Percentiles rank a stretch among this genome's conserved stretches.
phyloP scores from a whole-genome alignment of 2,113 vertebrate genomes.

The Gadus chalcogrammus region DNA sequence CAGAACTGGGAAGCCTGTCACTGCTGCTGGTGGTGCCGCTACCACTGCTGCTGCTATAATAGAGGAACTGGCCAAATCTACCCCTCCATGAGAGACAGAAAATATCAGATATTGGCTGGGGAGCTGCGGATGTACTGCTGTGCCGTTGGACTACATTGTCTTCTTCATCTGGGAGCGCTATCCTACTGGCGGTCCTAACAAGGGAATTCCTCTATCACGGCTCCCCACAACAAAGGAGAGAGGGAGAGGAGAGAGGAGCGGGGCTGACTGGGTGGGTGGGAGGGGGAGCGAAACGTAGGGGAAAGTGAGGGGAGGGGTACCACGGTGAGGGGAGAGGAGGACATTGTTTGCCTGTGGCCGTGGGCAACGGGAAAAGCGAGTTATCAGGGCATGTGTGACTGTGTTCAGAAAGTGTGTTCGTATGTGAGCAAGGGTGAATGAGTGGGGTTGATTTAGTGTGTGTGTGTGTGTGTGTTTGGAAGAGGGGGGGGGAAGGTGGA shows the following conservation, averaged over 20 bases:
- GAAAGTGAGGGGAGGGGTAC: slow-evolving; percentile 60
- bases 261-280: slow-evolving; percentile 52
- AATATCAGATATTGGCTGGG: slow-evolving; percentile 48
- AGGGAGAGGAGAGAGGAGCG: slow-evolving; percentile 62
- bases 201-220: slow-evolving; percentile 72
- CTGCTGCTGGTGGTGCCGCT: slow-evolving; percentile 25
- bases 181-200: slow-evolving; percentile 64
- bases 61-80: slow-evolving; percentile 41
- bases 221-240: slow-evolving; percentile 76
- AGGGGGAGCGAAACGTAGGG: slow-evolving; percentile 60
- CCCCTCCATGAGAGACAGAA: slow-evolving; percentile 37
- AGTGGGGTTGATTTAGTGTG: slow-evolving; percentile 52
- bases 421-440: slow-evolving; percentile 55
- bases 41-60: slow-evolving; percentile 26
- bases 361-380: slow-evolving; percentile 76
- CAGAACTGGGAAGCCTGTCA: slow-evolving; percentile 39
- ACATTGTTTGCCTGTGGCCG: slow-evolving; percentile 79
- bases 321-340: slow-evolving; percentile 68
- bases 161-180: slow-evolving; percentile 55
- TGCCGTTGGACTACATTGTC: slow-evolving; percentile 67
- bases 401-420: slow-evolving; percentile 68
- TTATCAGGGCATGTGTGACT: slow-evolving; percentile 69
- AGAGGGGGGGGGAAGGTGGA: slow-evolving; percentile 23
- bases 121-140: slow-evolving; percentile 57
- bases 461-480: slow-evolving; percentile 2